phyloP scores from a whole-genome alignment of 2,113 vertebrate genomes.

The Pampusana beccarii region DNA sequence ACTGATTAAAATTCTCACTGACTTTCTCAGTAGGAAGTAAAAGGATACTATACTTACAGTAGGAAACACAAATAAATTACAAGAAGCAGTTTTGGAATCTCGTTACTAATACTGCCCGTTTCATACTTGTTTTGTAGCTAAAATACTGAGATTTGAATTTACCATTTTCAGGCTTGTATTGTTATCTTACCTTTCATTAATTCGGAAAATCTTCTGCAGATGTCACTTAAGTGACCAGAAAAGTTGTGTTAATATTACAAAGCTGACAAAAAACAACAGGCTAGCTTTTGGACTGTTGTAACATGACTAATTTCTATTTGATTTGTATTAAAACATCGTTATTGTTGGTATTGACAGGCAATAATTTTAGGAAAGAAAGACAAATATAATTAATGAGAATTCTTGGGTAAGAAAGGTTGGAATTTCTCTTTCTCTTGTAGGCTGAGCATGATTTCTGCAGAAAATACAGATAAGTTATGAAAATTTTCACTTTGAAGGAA shows the following conservation, averaged over 20 bases:
- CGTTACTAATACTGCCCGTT: not conserved
- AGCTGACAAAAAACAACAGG: not conserved
- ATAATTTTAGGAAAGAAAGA: not conserved
- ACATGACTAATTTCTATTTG: not conserved
- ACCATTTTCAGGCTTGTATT: not conserved
- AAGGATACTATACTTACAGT: not conserved
- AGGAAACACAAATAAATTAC: not conserved
- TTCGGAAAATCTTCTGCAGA: not conserved
- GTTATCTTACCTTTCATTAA: not conserved
- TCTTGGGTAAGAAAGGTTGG: not conserved
- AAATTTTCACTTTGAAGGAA: not conserved
- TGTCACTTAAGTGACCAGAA: not conserved
- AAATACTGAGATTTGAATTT: not conserved
- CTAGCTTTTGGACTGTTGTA: not conserved
- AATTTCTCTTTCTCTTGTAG: not conserved
- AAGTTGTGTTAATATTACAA: not conserved
- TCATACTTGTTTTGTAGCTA: not conserved
- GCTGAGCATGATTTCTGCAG: not conserved
- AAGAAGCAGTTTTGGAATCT: not conserved
- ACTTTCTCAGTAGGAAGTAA: not conserved
- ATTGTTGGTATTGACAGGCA: not conserved
- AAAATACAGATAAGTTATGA: not conserved
- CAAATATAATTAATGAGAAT: not conserved
- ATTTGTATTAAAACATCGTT: not conserved
- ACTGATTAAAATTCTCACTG: slow-evolving; percentile 4